These are phyloP conservation scores for Agrenia bidenticulata DNA, from an alignment of 2,888 invertebrate genomes.

Conservation along the genomic window DNA sequence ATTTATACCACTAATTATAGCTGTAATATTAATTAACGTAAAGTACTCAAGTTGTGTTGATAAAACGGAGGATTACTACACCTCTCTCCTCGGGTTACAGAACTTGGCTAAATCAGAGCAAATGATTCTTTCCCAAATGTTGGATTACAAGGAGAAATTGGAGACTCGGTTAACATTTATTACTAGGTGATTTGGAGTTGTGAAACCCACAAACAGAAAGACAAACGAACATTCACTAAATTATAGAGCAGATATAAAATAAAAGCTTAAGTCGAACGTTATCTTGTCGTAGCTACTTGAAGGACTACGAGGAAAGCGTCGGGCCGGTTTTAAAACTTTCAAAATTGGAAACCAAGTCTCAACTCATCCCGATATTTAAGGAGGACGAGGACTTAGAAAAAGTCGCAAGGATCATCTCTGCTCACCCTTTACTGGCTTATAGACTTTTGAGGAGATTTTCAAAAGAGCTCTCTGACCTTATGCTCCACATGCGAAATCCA, in stretches of 20 bases:
- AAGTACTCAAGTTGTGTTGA: no score
- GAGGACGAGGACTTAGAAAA: conserved; percentile 30
- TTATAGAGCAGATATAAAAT: no score
- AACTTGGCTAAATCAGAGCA: conserved; percentile 46
- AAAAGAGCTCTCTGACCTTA: conserved; percentile 36
- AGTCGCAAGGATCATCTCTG: conserved; percentile 38
- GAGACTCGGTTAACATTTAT: conserved; percentile 31
- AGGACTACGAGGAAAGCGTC: conserved; percentile 46
- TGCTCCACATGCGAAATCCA: conserved; percentile 29
- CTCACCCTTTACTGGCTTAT: conserved; percentile 49
- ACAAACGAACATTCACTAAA: no score
- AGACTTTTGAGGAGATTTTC: conserved; percentile 47
- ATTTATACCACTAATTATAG: no score
- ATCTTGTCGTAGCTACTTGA: conserved; percentile 36
- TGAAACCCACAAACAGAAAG: no score
- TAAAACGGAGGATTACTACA: conserved; percentile 51
- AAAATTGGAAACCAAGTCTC: neutral
- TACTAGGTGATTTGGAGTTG: conserved; percentile 36
- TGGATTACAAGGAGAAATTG: conserved; percentile 36
- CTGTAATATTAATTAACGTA: no score
- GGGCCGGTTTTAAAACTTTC: conserved; percentile 19
- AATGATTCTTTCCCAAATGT: conserved; percentile 33
- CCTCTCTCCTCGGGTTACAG: conserved; percentile 46
- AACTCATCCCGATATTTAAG: no score
- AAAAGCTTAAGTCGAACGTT: no score